phyloP scores from a whole-genome alignment of 2,888 invertebrate genomes.

The Andrena trimmerana region DNA sequence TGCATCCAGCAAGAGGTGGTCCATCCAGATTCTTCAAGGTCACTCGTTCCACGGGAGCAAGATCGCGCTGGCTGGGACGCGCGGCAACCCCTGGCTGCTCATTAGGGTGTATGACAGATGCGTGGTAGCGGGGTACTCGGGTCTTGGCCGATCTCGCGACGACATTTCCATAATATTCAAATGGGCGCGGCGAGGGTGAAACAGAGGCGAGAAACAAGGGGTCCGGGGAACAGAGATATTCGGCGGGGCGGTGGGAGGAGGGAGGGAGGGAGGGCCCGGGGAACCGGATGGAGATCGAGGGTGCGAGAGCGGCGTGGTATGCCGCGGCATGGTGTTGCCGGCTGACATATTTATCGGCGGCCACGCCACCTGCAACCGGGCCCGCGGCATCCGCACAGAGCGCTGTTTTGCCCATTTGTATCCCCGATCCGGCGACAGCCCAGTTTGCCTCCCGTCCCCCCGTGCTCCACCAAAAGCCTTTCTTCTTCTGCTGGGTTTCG shows the following conservation, averaged over 20 bases:
- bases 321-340: conserved; percentile 82
- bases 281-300: conserved; percentile 53
- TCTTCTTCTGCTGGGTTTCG: conserved; percentile 41
- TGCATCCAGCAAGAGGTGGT: too few species aligned
- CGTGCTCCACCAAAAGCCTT: conserved; percentile 41
- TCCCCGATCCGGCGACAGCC: conserved; percentile 77
- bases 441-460: conserved; percentile 71
- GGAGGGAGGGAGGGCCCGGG: conserved; percentile 25
- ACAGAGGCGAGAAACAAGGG: conserved; percentile 58
- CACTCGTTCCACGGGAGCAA: conserved; percentile 61
- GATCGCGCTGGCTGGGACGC: background rate
- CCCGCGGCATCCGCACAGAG: conserved; percentile 81
- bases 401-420: conserved; percentile 79
- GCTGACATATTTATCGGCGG: conserved; percentile 85
- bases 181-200: conserved; percentile 74
- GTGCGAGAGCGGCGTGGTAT: conserved; percentile 64
- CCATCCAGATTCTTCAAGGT: background rate
- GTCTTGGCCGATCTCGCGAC: conserved; percentile 60
- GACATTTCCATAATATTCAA: conserved; percentile 84
- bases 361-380: conserved; percentile 83
- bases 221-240: conserved; percentile 56
- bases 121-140: conserved; percentile 36
- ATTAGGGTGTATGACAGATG: conserved; percentile 83
- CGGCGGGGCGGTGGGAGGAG: conserved; percentile 50
- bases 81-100: conserved; percentile 64